Evolutionary conservation across 2,113 vertebrate genomes (phyloP).

Genomic region (Acanthochromis polyacanthus): DNA sequence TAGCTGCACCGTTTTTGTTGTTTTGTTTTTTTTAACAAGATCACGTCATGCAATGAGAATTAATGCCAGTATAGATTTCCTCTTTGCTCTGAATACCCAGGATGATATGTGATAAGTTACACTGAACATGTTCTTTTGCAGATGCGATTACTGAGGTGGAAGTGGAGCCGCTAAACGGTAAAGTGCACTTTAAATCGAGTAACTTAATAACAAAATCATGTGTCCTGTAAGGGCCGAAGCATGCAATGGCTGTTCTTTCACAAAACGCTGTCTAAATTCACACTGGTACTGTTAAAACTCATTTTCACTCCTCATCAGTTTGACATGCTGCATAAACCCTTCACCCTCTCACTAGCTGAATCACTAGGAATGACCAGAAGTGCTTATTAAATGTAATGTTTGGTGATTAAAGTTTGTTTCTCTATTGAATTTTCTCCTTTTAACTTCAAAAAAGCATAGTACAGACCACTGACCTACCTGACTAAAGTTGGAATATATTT

Average conservation of each 20-base stretch:
- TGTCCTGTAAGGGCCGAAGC: background rate
- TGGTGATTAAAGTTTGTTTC: too few relatives aligned
- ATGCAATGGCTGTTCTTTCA: background rate
- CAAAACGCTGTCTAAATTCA: too few relatives aligned
- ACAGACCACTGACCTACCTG: too few relatives aligned
- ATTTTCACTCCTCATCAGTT: too few relatives aligned
- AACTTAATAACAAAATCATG: background rate
- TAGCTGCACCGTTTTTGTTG: background rate
- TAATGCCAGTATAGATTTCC: background rate
- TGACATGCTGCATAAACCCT: too few relatives aligned
- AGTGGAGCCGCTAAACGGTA: conserved; percentile 85
- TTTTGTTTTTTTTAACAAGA: conserved; percentile 13
- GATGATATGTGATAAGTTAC: background rate
- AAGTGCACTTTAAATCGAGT: conserved; percentile 24
- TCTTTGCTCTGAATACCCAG: conserved; percentile 20
- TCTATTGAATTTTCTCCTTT: too few relatives aligned
- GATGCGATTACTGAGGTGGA: conserved; percentile 75
- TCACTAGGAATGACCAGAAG: too few relatives aligned
- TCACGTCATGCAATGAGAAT: background rate
- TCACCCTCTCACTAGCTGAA: too few relatives aligned
- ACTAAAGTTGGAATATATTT: too few relatives aligned
- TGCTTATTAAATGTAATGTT: too few relatives aligned
- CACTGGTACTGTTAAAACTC: too few relatives aligned
- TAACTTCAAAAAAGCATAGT: too few relatives aligned
- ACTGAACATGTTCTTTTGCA: conserved; percentile 70